Percentiles rank a stretch among this genome's conserved stretches.
Conservation (phyloP, 1,140 invertebrate genomes). For the Linepithema humile region DNA sequence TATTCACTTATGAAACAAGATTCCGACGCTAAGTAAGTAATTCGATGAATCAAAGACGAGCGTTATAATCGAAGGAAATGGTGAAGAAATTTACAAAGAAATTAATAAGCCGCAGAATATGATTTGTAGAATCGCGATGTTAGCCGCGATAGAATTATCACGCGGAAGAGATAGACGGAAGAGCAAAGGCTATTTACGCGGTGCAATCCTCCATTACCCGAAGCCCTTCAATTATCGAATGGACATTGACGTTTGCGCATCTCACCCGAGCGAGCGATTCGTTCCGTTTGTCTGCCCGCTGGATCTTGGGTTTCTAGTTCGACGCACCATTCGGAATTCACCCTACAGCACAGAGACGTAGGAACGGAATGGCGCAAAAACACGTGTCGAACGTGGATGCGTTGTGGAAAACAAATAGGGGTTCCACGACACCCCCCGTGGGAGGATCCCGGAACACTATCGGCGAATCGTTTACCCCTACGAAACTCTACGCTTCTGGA, state of each 20-base stretch:
- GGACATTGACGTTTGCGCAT: constrained; percentile 12
- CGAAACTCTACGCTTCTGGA: constrained; percentile 19
- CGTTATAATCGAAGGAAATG: not conserved
- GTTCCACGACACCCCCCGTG: not conserved
- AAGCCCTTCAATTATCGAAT: constrained; percentile 38
- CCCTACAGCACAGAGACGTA: not conserved
- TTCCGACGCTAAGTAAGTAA: not conserved
- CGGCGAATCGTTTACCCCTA: constrained; percentile 1
- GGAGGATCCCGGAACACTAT: not conserved
- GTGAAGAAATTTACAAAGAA: not conserved
- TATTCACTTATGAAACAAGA: not conserved
- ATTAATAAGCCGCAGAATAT: constrained; percentile 35
- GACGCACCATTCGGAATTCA: constrained; percentile 26
- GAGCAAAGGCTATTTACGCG: constrained; percentile 15
- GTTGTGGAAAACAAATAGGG: constrained; percentile 64
- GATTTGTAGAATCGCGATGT: constrained; percentile 37
- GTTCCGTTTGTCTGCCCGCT: not conserved
- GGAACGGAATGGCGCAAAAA: constrained; percentile 42
- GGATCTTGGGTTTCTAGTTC: not conserved
- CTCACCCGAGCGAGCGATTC: constrained; percentile 20
- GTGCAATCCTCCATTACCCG: not conserved
- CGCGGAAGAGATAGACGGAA: not conserved
- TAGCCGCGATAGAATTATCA: not conserved
- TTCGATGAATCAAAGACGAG: not conserved
- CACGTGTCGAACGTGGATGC: constrained; percentile 48